Conservation (phyloP, 2,797 vertebrate species). For the Parauchenoglanis punctatus region DNA sequence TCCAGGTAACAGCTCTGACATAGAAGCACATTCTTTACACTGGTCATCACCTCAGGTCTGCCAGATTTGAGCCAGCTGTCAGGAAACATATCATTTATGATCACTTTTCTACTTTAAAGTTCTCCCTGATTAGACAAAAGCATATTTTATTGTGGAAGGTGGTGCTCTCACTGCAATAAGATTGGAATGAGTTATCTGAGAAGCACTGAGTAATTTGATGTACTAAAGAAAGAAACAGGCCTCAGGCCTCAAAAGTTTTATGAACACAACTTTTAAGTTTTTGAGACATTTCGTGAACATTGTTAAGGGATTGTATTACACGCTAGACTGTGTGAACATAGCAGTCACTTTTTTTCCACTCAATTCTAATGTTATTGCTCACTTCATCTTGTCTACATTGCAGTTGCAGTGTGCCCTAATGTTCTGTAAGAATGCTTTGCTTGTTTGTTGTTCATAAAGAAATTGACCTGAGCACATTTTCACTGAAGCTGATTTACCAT, state of each 20-base stretch:
- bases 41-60: constrained; percentile 62
- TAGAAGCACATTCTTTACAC: constrained; percentile 54
- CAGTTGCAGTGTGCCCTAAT: constrained; percentile 56
- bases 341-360: constrained; percentile 51
- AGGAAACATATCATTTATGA: constrained; percentile 47
- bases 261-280: constrained; percentile 1
- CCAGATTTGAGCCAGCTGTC: constrained; percentile 52
- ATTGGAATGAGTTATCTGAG: constrained; percentile 58
- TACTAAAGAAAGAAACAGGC: constrained; percentile 38
- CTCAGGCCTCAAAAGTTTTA: constrained; percentile 11
- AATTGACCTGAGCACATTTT: constrained; percentile 60
- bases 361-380: constrained; percentile 63
- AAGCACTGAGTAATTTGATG: constrained; percentile 50
- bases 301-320: constrained; percentile 36
- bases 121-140: constrained; percentile 64
- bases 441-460: constrained; percentile 70
- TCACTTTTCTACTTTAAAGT: constrained; percentile 55
- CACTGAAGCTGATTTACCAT: constrained; percentile 68
- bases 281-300: constrained; percentile 42
- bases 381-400: constrained; percentile 61
- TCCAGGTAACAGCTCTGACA: constrained; percentile 59
- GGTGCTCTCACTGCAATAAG: constrained; percentile 65
- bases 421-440: constrained; percentile 57
- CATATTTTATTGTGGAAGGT: constrained; percentile 56
- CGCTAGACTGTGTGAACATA: constrained; percentile 55